phyloP scores from a whole-genome alignment of 2,888 invertebrate species.

The Melanotus villosus region DNA sequence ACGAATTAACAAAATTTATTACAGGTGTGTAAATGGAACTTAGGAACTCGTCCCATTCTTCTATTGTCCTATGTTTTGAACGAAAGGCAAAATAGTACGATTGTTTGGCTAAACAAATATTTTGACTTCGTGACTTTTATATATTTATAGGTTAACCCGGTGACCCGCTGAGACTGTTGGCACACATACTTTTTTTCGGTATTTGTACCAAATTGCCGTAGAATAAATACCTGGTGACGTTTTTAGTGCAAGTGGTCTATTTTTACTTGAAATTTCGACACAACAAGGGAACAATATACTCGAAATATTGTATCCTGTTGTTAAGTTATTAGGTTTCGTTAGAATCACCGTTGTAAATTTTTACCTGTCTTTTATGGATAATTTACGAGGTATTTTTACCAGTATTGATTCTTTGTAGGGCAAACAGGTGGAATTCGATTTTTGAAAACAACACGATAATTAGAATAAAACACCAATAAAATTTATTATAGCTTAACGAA shows the following conservation, averaged over 20 bases:
- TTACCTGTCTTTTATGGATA: not conserved
- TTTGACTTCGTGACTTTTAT: slow-evolving; percentile 36
- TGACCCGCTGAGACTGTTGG: slow-evolving; percentile 38
- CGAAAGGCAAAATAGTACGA: not conserved
- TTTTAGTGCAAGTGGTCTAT: slow-evolving; percentile 33
- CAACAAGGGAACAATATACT: too few species aligned
- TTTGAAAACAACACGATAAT: too few species aligned
- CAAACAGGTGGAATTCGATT: too few species aligned
- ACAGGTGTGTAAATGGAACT: slow-evolving; percentile 18
- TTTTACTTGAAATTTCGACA: slow-evolving; percentile 19
- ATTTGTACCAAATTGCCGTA: slow-evolving; percentile 14
- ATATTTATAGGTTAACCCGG: slow-evolving; percentile 24
- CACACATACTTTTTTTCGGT: slow-evolving; percentile 32
- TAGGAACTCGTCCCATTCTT: not conserved
- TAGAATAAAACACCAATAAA: too few species aligned
- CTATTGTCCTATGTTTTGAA: not conserved
- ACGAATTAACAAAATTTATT: slow-evolving; percentile 19
- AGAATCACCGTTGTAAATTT: slow-evolving; percentile 19
- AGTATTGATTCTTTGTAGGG: too few species aligned
- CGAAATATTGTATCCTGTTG: too few species aligned
- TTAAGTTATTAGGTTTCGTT: not conserved
- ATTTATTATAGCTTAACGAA: too few species aligned
- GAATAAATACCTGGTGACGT: slow-evolving; percentile 28
- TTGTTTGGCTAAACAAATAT: slow-evolving; percentile 26
- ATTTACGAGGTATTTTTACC: too few species aligned